A percentile compares a stretch with the other conserved stretches of the same genome.
These are phyloP conservation scores for Hoplias malabaricus DNA, from an alignment of 2,113 vertebrate species.

Conservation along the genomic window DNA sequence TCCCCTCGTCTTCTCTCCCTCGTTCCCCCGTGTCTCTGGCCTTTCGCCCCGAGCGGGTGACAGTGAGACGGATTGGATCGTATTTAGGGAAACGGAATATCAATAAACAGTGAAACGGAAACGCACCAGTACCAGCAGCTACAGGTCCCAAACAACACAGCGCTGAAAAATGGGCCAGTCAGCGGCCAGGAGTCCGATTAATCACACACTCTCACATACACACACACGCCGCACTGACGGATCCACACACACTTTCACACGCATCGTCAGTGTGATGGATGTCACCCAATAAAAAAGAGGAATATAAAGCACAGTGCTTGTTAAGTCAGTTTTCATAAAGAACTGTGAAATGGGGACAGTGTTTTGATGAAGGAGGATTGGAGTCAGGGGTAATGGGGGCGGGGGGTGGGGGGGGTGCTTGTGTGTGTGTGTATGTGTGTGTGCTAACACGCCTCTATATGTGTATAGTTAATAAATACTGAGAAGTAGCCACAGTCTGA, in stretches of 20 bases:
- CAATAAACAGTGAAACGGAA: slow-evolving; percentile 56
- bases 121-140: slow-evolving; percentile 38
- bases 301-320: slow-evolving; percentile 50
- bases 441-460: too few species aligned
- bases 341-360: slow-evolving; percentile 18
- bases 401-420: too few species aligned
- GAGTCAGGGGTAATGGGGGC: too few species aligned
- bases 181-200: slow-evolving; percentile 44
- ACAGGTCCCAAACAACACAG: slow-evolving; percentile 49
- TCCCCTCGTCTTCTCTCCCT: not conserved
- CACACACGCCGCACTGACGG: not conserved
- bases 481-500: too few species aligned
- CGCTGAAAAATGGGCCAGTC: slow-evolving; percentile 55
- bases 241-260: slow-evolving; percentile 15
- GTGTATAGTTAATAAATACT: too few species aligned
- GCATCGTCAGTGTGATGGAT: slow-evolving; percentile 32
- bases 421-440: not conserved
- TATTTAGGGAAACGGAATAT: slow-evolving; percentile 65
- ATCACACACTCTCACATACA: slow-evolving; percentile 43
- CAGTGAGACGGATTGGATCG: slow-evolving; percentile 55
- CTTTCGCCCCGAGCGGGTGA: slow-evolving; percentile 26
- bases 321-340: slow-evolving; percentile 55
- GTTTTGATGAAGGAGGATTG: slow-evolving; percentile 9
- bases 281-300: slow-evolving; percentile 48
- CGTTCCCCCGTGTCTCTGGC: not conserved